Evolutionary conservation across 2,797 vertebrate species (phyloP).

Genomic region (Lutjanus campechanus): DNA sequence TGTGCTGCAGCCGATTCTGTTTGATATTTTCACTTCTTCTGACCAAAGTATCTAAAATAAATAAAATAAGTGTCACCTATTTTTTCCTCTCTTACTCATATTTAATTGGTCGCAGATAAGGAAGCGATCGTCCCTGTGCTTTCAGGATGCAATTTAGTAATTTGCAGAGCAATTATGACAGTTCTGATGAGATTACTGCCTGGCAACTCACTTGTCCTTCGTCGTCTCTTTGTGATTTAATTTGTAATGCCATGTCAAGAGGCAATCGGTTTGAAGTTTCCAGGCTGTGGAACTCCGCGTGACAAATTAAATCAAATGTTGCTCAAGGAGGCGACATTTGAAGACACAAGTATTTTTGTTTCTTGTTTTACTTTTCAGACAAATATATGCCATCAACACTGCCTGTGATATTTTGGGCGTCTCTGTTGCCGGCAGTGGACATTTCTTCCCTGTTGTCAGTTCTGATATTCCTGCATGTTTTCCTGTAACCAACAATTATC

Average conservation of each 20-base stretch:
- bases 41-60: not conserved
- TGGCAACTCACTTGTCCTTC: conserved; percentile 42
- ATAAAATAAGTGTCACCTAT: not conserved
- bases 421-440: not conserved
- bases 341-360: conserved; percentile 3
- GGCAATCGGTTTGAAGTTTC: conserved; percentile 14
- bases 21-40: conserved; percentile 7
- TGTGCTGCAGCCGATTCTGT: not conserved
- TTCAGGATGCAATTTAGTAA: conserved; percentile 23
- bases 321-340: not conserved
- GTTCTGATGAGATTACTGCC: conserved; percentile 47
- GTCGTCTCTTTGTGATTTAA: conserved; percentile 55
- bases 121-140: not conserved
- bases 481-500: conserved; percentile 21
- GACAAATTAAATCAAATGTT: conserved; percentile 27
- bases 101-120: conserved; percentile 26
- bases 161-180: conserved; percentile 44
- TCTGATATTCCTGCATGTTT: not conserved
- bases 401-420: not conserved
- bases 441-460: not conserved
- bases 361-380: not conserved
- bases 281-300: conserved; percentile 11
- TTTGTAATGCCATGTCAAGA: conserved; percentile 50
- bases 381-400: not conserved
- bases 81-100: not conserved